Evolutionary conservation across 2,888 invertebrate species (phyloP), one percentile per base, ranked within the genome.

Genomic region (Oscheius myriophilus): DNA sequence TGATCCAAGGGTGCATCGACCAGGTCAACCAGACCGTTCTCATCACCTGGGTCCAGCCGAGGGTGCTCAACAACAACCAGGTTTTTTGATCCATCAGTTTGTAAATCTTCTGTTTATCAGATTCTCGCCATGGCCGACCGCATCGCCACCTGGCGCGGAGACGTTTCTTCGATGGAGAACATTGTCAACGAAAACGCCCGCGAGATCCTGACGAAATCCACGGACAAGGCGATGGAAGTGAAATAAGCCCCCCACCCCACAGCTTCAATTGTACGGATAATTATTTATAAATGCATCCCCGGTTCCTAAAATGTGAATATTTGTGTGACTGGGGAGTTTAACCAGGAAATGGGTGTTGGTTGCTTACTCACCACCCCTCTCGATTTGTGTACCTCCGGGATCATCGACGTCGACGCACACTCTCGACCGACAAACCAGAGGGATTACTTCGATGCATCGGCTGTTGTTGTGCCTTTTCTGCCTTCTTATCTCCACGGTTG

Each of bases 41-140:
- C 84, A 91, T 93, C 90, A 92, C 92, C 12, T 93, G 93, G 93
- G 93, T 93, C 11, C 93, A 93, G 87, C 93, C 93, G 3, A 88
- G 93, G 73, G 93, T 93, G 12, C 89, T 93, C 59, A 92, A 93
- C 86, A 88, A 89, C 52, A 86, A 88, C 55, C 91, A 91, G 89
- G 90, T 91, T 12, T 41, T 39, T 26, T 41, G 1, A 41, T 39
- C 41, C 12, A 14, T n/a, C 18, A 11, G 26, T 23, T 42, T 2
- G 25, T n/a, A 14, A 23, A 39, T 26, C 33, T n/a, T n/a, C n/a
- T n/a, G n/a, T n/a, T n/a, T n/a, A n/a, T n/a, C 90, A 92, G 90
- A 92, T 92, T 79, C 88, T 90, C 3, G 90, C 90, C 42, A 92
- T 93, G 92, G 91, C 92, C 73, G 90, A 91, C 70, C 90, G 92